Evolutionary conservation across 2,113 vertebrate genomes (phyloP), one percentile per base, ranked within the genome.

Genomic region (Callaeas wilsoni): DNA sequence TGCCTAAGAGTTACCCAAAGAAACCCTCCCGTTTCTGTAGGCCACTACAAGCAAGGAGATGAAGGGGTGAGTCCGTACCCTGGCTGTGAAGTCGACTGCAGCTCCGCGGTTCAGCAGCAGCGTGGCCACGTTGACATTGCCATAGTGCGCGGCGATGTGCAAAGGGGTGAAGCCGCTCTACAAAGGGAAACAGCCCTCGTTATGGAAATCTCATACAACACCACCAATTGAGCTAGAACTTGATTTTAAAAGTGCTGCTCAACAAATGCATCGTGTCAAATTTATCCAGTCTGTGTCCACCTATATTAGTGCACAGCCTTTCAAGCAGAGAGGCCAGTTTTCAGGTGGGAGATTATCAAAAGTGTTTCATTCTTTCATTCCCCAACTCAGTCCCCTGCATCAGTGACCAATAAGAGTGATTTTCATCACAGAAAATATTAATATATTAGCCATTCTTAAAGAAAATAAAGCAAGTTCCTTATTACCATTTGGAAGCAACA

Each of bases 111-210:
- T 99, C 27, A 99, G 98, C 82, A 99, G 98, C 42, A 99, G 98
- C 0, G 99, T 99, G 3, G 99, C 99, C 95, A 99, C 99, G 25
- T 99, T 99, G 53, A 99, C 99, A 4, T 99, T 99, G 63, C 99
- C 99, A 3, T 99, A 99, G 95, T 99, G 99, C 1, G 99, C 99
- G 1, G 99, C 99, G 68, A 99, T 99, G 39, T 99, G 99, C 70
- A 99, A 97, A 19, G 99, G 99, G 20, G 99, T 99, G 20, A 99
- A 99, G 50, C 99, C 99, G 44, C 99, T 99, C 99, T 99, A 44
- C 35, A 73, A 95, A 92, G 97, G 60, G 82, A 89, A 96, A 92
- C 73, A 92, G 65, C 41, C 32, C 39, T 77, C 4, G 47, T 97
- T 68, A 94, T 1, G 3, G 29, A 44, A 16, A n/a, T 2, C 13